Conservation (phyloP, 2,797 vertebrate genomes). For the Sibirionetta formosa region DNA sequence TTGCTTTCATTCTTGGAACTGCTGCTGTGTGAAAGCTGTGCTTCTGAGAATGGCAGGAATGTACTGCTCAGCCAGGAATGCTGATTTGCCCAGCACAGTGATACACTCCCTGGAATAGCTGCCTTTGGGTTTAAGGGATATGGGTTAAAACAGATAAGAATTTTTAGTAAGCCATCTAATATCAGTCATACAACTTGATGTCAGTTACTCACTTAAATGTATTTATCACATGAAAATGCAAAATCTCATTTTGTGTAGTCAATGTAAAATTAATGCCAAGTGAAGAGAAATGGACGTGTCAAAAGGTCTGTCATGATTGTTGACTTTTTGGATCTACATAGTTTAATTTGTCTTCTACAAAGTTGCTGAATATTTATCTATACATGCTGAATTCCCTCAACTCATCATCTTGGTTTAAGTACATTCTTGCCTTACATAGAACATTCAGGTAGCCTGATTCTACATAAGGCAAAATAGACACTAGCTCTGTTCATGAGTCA, state of each 20-base stretch:
- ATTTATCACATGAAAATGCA: background rate
- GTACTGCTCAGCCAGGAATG: slow-evolving; percentile 6
- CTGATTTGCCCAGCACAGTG: background rate
- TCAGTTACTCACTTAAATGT: background rate
- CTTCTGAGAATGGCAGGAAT: slow-evolving; percentile 9
- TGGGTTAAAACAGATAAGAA: background rate
- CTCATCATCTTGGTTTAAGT: background rate
- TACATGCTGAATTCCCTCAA: background rate
- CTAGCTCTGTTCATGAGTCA: background rate
- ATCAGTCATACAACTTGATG: background rate
- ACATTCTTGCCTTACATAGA: background rate
- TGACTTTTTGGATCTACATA: background rate
- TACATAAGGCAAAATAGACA: background rate
- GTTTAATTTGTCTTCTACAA: background rate
- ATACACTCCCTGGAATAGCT: slow-evolving; percentile 10
- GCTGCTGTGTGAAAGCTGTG: background rate
- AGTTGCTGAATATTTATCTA: background rate
- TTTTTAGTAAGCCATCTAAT: background rate
- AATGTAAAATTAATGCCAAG: background rate
- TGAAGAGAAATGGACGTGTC: background rate
- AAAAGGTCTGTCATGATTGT: background rate
- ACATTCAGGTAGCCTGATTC: background rate
- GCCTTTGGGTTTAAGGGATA: background rate
- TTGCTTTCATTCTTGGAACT: slow-evolving; percentile 1
- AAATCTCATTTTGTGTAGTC: background rate